Base-by-base conservation (phyloP, 2,888 invertebrate species). In the Aphrophora alni region DNA sequence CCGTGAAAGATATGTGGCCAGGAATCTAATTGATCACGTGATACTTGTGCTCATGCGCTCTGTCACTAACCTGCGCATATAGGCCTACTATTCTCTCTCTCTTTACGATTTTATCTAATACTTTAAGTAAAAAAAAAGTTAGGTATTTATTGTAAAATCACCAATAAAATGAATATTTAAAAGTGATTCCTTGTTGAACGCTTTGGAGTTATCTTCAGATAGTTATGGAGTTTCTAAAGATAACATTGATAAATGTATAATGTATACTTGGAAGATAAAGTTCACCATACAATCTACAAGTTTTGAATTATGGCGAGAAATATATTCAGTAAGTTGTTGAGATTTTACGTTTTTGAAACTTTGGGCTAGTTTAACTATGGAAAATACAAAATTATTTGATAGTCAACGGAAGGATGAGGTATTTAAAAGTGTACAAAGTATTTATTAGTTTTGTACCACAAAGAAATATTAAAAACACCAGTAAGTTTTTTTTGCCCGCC, bases 21-120 rank as follows among this genome's bases (percentile, higher is more conserved):
- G 59, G 59, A 59, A 59, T 59, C 59, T 59, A 59, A 59, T 59
- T 21, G 59, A 21, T 59, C 59, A 59, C 59, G 59, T 59, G 59
- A 59, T 33, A 3, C 21, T 59, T 59, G 1, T 10, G 59, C 59
- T n/a, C 59, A 59, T 59, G 59, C 59, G 59, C 21, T 0, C 0
- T 33, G 17, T 44, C 8, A 7, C 44, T 44, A 44, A 44, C 44
- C 44, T 14, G 44, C 17, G 44, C 44, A 44, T 14, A n/a, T n/a
- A n/a, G n/a, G n/a, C n/a, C 21, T 7, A 59, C 4, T 21, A 21
- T 59, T 21, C 44, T 14, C 59, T 59, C 14, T n/a, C 8, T 2
- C 2, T 17, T 44, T 14, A 17, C 44, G 44, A 8, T 44, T 44
- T 14, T n/a, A n/a, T n/a, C n/a, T n/a, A n/a, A n/a, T n/a, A n/a